phyloP scores from a whole-genome alignment of 2,113 vertebrate species.

The Emydura subglobosa region DNA sequence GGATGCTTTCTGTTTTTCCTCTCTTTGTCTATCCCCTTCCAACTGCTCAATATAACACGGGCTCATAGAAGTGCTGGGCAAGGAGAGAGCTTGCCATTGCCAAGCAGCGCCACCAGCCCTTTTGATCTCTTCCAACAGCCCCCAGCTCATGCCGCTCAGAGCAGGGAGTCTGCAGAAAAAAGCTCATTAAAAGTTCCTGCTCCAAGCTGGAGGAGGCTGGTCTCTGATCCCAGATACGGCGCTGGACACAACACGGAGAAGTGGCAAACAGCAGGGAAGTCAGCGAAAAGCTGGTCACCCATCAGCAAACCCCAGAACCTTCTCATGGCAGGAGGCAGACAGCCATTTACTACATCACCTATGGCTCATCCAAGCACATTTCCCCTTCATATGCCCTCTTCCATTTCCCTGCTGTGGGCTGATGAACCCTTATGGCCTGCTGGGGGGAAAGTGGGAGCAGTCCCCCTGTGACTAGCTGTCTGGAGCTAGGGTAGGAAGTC shows the following conservation, averaged over 20 bases:
- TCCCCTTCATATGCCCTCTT: neutral
- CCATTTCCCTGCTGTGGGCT: neutral
- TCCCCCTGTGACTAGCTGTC: no score
- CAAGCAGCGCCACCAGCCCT: neutral
- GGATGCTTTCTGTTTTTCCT: neutral
- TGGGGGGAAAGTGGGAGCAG: neutral
- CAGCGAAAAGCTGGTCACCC: neutral
- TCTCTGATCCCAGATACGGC: accelerated
- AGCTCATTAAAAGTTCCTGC: neutral
- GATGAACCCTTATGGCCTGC: neutral
- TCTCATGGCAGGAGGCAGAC: neutral
- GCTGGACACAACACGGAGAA: accelerated
- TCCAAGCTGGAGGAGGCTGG: neutral
- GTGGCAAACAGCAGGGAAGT: neutral
- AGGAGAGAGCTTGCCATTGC: neutral
- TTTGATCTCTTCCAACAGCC: neutral
- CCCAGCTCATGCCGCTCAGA: accelerated
- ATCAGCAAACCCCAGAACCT: neutral
- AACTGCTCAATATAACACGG: neutral
- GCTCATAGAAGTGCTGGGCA: neutral
- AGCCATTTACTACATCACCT: neutral
- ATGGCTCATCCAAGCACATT: neutral
- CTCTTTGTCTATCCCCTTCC: neutral
- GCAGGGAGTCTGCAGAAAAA: neutral
- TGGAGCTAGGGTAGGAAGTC: neutral